phyloP scores from a whole-genome alignment of 2,797 vertebrate species.

The Phataginus tricuspis region DNA sequence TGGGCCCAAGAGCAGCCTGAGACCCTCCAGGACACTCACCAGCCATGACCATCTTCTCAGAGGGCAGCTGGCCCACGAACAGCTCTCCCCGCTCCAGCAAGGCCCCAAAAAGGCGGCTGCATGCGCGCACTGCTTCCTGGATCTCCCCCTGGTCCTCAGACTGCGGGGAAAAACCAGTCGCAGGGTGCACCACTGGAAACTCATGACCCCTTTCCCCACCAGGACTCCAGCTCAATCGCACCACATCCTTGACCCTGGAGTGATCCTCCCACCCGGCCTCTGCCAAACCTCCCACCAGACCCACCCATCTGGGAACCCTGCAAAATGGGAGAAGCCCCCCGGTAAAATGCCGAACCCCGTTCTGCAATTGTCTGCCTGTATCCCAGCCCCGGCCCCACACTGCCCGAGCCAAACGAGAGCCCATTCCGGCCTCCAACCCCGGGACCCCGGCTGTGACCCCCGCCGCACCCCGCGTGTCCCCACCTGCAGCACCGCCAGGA shows the following conservation, averaged over 20 bases:
- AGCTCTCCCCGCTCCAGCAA: constrained; percentile 91
- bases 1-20: neutral
- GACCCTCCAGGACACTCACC: constrained; percentile 83
- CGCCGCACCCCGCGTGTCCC: no score
- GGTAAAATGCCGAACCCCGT: no score
- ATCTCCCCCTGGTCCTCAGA: constrained; percentile 87
- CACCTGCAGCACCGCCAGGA: constrained; percentile 92
- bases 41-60: constrained; percentile 85
- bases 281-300: neutral
- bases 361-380: neutral
- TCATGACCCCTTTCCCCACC: neutral
- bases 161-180: constrained; percentile 77
- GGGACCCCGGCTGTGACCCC: neutral
- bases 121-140: constrained; percentile 83
- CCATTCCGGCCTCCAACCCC: neutral
- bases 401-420: neutral
- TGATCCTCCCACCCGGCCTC: constrained; percentile 4
- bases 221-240: no score
- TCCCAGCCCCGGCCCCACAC: neutral
- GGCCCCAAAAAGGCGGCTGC: constrained; percentile 90
- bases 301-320: neutral
- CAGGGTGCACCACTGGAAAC: neutral
- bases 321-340: no score
- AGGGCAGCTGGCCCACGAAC: constrained; percentile 90
- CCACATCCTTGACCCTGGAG: neutral